Percentiles rank a stretch among this genome's conserved stretches.
Evolutionary conservation across 2,888 invertebrate species (phyloP).

Genomic region (Stenolophus ochropezus): DNA sequence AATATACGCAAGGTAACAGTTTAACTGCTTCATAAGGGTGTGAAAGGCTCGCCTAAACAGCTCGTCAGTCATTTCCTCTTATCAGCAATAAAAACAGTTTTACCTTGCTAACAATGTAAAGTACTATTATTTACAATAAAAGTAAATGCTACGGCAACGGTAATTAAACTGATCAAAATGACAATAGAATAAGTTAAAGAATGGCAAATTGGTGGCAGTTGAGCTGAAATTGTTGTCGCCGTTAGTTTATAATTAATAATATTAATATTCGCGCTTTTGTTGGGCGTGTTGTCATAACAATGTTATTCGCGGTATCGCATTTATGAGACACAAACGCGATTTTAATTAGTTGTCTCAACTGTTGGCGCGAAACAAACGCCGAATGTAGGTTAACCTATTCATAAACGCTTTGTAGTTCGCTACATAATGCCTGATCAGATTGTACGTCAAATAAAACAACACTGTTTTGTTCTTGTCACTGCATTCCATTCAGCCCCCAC

Average conservation of each 20-base stretch:
- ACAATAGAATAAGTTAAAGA: background rate
- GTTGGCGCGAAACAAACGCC: constrained; percentile 18
- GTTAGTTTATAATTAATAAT: constrained; percentile 41
- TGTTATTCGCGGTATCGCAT: constrained; percentile 35
- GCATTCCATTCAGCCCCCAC: background rate
- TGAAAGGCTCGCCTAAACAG: no score
- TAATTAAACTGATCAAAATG: background rate
- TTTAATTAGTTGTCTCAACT: constrained; percentile 49
- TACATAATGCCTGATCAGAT: constrained; percentile 34
- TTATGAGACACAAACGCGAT: constrained; percentile 45
- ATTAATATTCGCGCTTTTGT: constrained; percentile 46
- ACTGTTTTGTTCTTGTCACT: constrained; percentile 36
- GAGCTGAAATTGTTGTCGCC: background rate
- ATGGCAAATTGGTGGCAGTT: background rate
- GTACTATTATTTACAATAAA: no score
- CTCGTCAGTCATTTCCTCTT: no score
- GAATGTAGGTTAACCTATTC: constrained; percentile 45
- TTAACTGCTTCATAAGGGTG: no score
- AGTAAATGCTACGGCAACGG: no score
- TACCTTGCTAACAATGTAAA: no score
- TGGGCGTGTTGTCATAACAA: constrained; percentile 32
- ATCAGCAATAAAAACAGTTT: no score
- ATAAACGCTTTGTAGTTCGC: constrained; percentile 36
- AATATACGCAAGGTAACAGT: no score
- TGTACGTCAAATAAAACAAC: constrained; percentile 31